Conservation (phyloP, 1,140 invertebrate genomes). For the Macrocentrus cingulum region DNA sequence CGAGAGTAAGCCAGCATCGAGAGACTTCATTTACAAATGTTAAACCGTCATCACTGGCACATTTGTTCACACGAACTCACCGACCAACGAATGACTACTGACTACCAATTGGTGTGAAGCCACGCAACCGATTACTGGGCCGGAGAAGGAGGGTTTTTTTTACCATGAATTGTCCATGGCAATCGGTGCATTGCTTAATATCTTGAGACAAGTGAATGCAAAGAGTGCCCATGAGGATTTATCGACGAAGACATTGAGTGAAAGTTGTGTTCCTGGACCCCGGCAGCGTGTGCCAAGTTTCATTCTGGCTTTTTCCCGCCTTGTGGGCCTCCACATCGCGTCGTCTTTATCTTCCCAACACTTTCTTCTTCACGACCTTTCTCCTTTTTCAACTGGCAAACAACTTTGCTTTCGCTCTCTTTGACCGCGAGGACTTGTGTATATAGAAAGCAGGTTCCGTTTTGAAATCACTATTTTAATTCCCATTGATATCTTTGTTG, state of each 20-base stretch:
- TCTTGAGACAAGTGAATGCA: too few relatives aligned
- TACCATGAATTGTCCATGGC: too few relatives aligned
- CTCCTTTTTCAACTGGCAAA: slow-evolving; percentile 27
- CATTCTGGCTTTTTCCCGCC: neutral
- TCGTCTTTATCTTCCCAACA: slow-evolving; percentile 24
- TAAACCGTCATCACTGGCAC: too few relatives aligned
- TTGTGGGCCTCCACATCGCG: neutral
- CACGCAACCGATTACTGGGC: too few relatives aligned
- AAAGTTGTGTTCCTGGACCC: slow-evolving; percentile 38
- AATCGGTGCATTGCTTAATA: too few relatives aligned
- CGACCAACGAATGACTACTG: too few relatives aligned
- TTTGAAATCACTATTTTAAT: neutral
- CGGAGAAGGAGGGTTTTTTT: too few relatives aligned
- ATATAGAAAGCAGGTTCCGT: slow-evolving; percentile 28
- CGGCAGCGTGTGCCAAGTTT: neutral
- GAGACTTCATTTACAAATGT: too few relatives aligned
- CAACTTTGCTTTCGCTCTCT: slow-evolving; percentile 37
- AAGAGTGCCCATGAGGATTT: slow-evolving; percentile 22
- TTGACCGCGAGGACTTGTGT: neutral
- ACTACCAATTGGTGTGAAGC: too few relatives aligned
- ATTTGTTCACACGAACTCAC: too few relatives aligned
- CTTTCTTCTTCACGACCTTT: slow-evolving; percentile 47
- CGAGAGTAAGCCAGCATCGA: too few relatives aligned
- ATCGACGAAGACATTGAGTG: slow-evolving; percentile 40
- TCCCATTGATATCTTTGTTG: too few relatives aligned